Evolutionary conservation across 2,888 invertebrate genomes (phyloP).

Genomic region (Torymus aiolomorphi): DNA sequence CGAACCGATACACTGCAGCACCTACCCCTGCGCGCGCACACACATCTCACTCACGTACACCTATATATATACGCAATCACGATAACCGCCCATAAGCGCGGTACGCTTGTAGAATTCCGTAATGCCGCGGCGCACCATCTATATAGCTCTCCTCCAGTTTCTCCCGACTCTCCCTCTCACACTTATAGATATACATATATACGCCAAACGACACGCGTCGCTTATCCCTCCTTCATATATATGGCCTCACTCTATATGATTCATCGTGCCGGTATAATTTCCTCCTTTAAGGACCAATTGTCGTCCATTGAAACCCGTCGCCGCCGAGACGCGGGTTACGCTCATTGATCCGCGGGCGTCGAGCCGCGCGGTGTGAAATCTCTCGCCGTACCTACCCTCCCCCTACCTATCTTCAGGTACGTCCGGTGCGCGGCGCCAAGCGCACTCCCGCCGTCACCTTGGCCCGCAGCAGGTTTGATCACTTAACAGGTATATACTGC

Average conservation of each 20-base stretch:
- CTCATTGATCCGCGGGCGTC: constrained; percentile 10
- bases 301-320: constrained; percentile 32
- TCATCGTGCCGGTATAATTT: constrained; percentile 26
- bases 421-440: background rate
- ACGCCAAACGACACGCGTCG: no score
- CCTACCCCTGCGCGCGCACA: no score
- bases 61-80: background rate
- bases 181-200: no score
- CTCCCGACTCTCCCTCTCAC: background rate
- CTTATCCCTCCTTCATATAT: no score
- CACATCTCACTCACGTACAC: no score
- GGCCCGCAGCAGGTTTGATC: constrained; percentile 27
- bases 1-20: background rate
- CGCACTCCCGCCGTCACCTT: background rate
- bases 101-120: background rate
- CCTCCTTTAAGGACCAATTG: constrained; percentile 30
- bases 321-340: background rate
- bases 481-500: constrained; percentile 32
- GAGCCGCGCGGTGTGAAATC: constrained; percentile 17
- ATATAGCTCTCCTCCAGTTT: background rate
- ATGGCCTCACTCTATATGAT: background rate
- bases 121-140: background rate
- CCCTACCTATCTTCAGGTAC: no score
- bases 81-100: no score
- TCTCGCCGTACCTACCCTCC: background rate